A percentile compares a stretch with the other conserved stretches of the same genome.
These are phyloP conservation scores for Scaptomyza cyrtandrae DNA, from an alignment of 2,888 invertebrate species.

Conservation along the genomic window DNA sequence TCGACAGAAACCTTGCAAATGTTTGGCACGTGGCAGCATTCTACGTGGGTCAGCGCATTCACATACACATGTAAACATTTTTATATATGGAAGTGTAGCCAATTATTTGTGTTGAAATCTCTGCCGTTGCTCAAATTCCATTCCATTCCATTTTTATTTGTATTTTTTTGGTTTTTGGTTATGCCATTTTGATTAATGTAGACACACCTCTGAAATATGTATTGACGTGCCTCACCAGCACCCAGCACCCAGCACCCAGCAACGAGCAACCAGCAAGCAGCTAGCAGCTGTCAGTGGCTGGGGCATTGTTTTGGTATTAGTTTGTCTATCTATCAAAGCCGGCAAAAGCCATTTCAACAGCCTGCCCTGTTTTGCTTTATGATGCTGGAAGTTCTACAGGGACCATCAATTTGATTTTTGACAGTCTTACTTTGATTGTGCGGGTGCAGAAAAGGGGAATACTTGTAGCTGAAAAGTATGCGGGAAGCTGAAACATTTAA, in stretches of 20 bases:
- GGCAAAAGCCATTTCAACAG: conserved; percentile 67
- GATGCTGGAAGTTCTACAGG: conserved; percentile 43
- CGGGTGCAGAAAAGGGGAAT: conserved; percentile 13
- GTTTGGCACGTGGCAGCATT: conserved; percentile 33
- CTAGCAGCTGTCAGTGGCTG: conserved; percentile 26
- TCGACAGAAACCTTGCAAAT: conserved; percentile 16
- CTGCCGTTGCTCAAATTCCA: conserved; percentile 23
- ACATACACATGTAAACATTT: conserved; percentile 4
- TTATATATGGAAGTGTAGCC: neutral
- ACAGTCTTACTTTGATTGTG: conserved; percentile 38
- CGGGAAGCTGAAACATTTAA: conserved; percentile 18
- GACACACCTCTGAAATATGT: conserved; percentile 58
- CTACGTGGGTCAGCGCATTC: conserved; percentile 8
- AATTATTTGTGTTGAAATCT: conserved; percentile 55
- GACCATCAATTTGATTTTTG: conserved; percentile 71
- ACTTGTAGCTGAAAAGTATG: conserved; percentile 34
- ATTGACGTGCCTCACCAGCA: conserved; percentile 53
- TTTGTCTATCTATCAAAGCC: conserved; percentile 67
- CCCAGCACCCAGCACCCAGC: conserved; percentile 16
- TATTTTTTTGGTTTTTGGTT: conserved; percentile 19
- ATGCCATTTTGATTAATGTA: conserved; percentile 68
- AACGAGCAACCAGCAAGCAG: conserved; percentile 11
- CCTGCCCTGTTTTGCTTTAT: conserved; percentile 39
- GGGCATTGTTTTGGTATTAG: conserved; percentile 52
- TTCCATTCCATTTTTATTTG: neutral